These are phyloP conservation scores for Dicentrarchus labrax DNA, from an alignment of 2,113 vertebrate species.

Conservation along the genomic window DNA sequence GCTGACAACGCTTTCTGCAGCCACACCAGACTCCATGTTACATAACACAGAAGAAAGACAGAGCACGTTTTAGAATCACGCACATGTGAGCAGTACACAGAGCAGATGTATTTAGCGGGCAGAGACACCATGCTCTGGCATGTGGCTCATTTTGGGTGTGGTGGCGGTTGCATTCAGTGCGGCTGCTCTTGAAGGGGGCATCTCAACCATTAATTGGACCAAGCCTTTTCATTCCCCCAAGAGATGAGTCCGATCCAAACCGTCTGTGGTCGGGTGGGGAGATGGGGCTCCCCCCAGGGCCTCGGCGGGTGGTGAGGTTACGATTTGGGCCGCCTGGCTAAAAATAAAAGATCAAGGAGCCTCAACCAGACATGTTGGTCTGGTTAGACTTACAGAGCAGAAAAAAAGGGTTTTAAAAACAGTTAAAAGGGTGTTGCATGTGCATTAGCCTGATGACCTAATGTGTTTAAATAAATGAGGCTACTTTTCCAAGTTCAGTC, in stretches of 20 bases:
- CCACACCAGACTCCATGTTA: slow-evolving; percentile 26
- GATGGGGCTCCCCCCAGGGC: slow-evolving; percentile 40
- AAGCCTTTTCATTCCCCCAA: slow-evolving; percentile 60
- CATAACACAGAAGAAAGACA: slow-evolving; percentile 33
- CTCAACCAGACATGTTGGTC: slow-evolving; percentile 55
- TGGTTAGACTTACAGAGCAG: slow-evolving; percentile 54
- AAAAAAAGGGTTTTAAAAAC: slow-evolving; percentile 18
- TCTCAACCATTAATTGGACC: slow-evolving; percentile 72
- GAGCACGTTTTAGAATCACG: not conserved
- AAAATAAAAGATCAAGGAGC: slow-evolving; percentile 76
- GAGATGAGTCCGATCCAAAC: slow-evolving; percentile 68
- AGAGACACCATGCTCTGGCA: slow-evolving; percentile 35
- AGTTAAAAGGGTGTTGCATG: slow-evolving; percentile 27
- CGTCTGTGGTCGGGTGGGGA: slow-evolving; percentile 51
- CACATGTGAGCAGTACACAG: slow-evolving; percentile 19
- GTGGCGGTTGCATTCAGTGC: slow-evolving; percentile 39
- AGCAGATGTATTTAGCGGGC: slow-evolving; percentile 37
- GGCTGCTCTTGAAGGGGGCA: slow-evolving; percentile 50
- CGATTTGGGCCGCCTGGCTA: slow-evolving; percentile 44
- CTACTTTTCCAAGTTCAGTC: slow-evolving; percentile 3
- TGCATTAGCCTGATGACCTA: slow-evolving; percentile 21
- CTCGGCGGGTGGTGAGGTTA: slow-evolving; percentile 58
- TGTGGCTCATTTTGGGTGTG: slow-evolving; percentile 59
- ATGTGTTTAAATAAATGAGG: slow-evolving; percentile 21
- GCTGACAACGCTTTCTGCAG: slow-evolving; percentile 33